These are phyloP conservation scores for Asarcornis scutulata DNA, from an alignment of 2,113 vertebrate species.

Conservation along the genomic window DNA sequence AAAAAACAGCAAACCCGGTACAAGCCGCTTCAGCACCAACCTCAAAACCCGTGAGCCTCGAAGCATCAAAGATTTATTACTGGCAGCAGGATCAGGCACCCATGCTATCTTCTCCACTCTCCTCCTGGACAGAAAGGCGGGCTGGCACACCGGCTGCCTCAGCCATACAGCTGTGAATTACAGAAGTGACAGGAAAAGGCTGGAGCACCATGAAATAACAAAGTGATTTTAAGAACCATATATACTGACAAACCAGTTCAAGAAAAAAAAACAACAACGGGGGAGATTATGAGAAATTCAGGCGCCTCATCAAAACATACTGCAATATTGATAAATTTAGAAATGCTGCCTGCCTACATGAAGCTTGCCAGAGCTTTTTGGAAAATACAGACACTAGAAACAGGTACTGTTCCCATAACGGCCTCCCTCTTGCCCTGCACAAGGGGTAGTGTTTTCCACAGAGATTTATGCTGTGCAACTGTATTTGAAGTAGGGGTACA, in stretches of 20 bases:
- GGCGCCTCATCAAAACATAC: neutral
- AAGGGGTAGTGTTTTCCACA: neutral
- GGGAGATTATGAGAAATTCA: neutral
- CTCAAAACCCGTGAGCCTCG: neutral
- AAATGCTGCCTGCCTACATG: neutral
- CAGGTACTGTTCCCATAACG: neutral
- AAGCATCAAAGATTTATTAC: neutral
- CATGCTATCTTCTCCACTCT: neutral
- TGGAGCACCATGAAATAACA: neutral
- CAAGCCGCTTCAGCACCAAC: neutral
- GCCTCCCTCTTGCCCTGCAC: neutral
- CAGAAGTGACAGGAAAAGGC: conserved; percentile 1
- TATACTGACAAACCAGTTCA: neutral
- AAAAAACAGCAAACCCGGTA: neutral
- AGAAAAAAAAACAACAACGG: neutral
- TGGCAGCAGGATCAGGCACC: neutral
- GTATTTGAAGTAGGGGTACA: neutral
- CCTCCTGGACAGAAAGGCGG: neutral
- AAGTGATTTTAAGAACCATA: neutral
- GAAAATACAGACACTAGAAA: neutral
- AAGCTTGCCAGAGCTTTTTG: neutral
- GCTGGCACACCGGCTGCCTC: neutral
- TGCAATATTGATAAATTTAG: neutral
- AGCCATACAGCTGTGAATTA: neutral
- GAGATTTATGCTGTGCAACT: neutral